These are phyloP conservation scores for Drosophila ficusphila DNA, from an alignment of 1,140 invertebrate genomes.

Conservation along the genomic window DNA sequence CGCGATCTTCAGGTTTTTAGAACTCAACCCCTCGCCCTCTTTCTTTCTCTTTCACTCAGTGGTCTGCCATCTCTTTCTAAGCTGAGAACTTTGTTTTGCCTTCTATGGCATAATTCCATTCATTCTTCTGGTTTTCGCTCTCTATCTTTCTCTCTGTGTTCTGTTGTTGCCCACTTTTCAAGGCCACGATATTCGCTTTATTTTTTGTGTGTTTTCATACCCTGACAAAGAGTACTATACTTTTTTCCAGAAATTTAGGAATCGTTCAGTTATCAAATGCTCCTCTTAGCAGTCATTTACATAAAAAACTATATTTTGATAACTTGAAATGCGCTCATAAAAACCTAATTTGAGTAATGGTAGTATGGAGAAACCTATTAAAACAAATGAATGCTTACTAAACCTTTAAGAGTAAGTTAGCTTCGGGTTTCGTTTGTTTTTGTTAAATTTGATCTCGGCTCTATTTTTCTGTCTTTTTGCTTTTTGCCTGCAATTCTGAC, in stretches of 20 bases:
- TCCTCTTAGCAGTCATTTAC: too few relatives aligned
- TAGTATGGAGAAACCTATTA: neutral
- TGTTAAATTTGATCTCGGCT: conserved; percentile 15
- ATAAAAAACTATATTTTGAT: too few relatives aligned
- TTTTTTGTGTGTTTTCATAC: conserved; percentile 43
- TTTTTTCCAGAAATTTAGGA: too few relatives aligned
- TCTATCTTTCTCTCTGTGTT: conserved; percentile 26
- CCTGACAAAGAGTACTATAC: neutral
- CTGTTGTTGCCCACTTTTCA: conserved; percentile 53
- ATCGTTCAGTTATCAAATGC: too few relatives aligned
- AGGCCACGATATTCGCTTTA: conserved; percentile 63
- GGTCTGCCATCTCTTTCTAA: conserved; percentile 1
- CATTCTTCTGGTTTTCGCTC: conserved; percentile 35
- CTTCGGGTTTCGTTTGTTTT: neutral
- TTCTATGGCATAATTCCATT: conserved; percentile 57
- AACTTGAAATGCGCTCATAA: too few relatives aligned
- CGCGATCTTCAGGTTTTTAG: conserved; percentile 31
- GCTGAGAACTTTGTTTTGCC: conserved; percentile 49
- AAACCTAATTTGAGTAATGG: too few relatives aligned
- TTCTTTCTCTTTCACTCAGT: neutral
- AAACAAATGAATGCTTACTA: neutral
- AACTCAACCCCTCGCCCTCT: conserved; percentile 9
- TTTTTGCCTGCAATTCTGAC: conserved; percentile 1
- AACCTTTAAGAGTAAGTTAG: neutral
- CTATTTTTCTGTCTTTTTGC: conserved; percentile 2